Evolutionary conservation across 2,113 vertebrate species (phyloP), one percentile per base, ranked within the genome.

Genomic region (Colossoma macropomum): DNA sequence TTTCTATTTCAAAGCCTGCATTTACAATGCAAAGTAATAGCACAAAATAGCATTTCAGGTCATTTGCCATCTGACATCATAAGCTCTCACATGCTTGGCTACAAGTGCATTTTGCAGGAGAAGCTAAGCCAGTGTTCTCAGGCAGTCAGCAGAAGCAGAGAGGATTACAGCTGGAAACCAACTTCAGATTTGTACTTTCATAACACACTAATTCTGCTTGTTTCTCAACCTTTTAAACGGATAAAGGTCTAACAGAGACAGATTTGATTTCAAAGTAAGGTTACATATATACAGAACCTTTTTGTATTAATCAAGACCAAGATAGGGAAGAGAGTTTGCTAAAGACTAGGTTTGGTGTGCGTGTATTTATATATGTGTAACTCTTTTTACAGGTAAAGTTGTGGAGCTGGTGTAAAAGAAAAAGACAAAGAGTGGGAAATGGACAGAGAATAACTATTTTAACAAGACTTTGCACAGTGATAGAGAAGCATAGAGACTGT

Each of bases 111-210:
- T 69, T 32, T 19, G 10, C 4, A 28, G 34, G 19, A 45, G 38
- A 70, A 41, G 17, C 17, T 34, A 21, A 38, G 25, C 34, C 32
- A 69, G 34, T 17, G 66, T 45, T 45, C 68, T 45, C 13, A 1
- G 28, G 19, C 15, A 3, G 10, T 70, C 23, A 71, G 34, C 25
- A 2, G 23, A 12, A 25, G 66, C 0, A 9, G 38, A n/a, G 23
- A 45, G 41, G 34, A 71, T 71, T 71, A 71, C 9, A 34, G 66
- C 34, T 41, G 28, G 66, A 32, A 69, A 69, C 32, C 34, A 45
- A 23, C 17, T 71, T n/a, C 38, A 71, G 68, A 71, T 45, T 71
- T 71, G 23, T 71, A 38, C 19, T 71, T 32, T 71, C 68, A 69
- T 32, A 69, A 69, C 68, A 71, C 3, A 15, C 21, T 71, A 45